Evolutionary conservation across 2,888 invertebrate genomes (phyloP).

Genomic region (Portevinia maculata): DNA sequence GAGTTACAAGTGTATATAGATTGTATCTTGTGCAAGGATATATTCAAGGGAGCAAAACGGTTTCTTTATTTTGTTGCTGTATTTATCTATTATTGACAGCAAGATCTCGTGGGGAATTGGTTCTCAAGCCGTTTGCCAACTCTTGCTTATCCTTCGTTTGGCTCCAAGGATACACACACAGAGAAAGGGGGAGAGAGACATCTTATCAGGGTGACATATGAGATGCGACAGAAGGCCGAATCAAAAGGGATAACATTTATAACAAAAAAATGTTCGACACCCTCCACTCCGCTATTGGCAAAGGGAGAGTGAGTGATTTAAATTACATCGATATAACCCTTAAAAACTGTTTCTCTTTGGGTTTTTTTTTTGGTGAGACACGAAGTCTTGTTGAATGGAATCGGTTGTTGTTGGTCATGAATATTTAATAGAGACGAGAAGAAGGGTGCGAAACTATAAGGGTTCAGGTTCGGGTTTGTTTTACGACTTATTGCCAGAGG

Average conservation of each 20-base stretch:
- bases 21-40: slow-evolving; percentile 28
- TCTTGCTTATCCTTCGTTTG: slow-evolving; percentile 49
- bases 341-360: slow-evolving; percentile 40
- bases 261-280: slow-evolving; percentile 32
- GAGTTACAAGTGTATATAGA: slow-evolving; percentile 58
- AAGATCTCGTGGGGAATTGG: slow-evolving; percentile 16
- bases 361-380: slow-evolving; percentile 10
- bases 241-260: slow-evolving; percentile 3
- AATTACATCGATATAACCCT: slow-evolving; percentile 67
- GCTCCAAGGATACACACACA: slow-evolving; percentile 41
- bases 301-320: slow-evolving; percentile 63
- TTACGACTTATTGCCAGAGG: slow-evolving; percentile 55
- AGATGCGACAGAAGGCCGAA: slow-evolving; percentile 9
- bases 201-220: slow-evolving; percentile 46
- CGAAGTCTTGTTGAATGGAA: slow-evolving; percentile 25
- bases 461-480: slow-evolving; percentile 18
- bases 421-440: slow-evolving; percentile 29
- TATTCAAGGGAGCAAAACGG: slow-evolving; percentile 17
- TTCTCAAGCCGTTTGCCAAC: slow-evolving; percentile 39
- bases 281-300: not conserved
- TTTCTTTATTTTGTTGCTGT: slow-evolving; percentile 18
- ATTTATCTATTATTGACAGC: slow-evolving; percentile 65
- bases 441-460: slow-evolving; percentile 29
- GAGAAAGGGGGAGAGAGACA: slow-evolving; percentile 14
- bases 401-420: slow-evolving; percentile 58